Evolutionary conservation across 2,888 invertebrate species (phyloP), one percentile per base, ranked within the genome.

Genomic region (Teleiodes luculella): DNA sequence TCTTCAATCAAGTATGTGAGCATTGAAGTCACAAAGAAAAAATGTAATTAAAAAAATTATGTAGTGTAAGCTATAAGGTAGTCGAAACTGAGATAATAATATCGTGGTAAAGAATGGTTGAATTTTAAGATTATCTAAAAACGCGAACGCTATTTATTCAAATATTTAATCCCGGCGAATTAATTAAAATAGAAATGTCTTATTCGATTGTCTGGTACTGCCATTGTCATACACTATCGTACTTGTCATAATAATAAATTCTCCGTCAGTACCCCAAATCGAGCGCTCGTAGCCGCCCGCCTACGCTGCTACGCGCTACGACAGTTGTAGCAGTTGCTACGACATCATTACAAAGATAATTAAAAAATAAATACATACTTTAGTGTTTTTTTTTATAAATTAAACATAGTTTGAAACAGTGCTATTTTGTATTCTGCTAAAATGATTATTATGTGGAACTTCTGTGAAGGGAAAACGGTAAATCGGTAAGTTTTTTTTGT

Each of bases 261-360:
- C 56, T 52, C 52, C 43, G 57, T 43, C 66, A 69, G 69, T 69
- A 61, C 69, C 67, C 64, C 68, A 64, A 61, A 62, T 53, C 54
- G 57, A 69, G 72, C 71, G 64, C 46, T 55, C 76, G 75, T 76
- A 78, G 76, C 62, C 68, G 56, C 72, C 64, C 78, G 84, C 65
- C 57, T 43, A 43, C 43, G 43, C 43, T 46, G 59, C 56, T 61
- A 16, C 18, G 58, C 57, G 62, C 71, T 73, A 74, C 74, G 67
- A 31, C 70, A 76, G 75, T 72, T 70, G 69, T 62, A 61, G 56
- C 47, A 53, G 18, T 3, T 11, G 55, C 70, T 70, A 70, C 49
- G 49, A 24, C 10, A 49, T 28, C n/a, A 37, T 8, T 39, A 47
- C 18, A 3, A 41, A 13, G 20, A 11, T 43, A 43, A 7, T 11